Percentiles rank a stretch among this genome's conserved stretches.
Evolutionary conservation across 2,888 invertebrate genomes (phyloP).

Genomic region (Nomada hirtipes): DNA sequence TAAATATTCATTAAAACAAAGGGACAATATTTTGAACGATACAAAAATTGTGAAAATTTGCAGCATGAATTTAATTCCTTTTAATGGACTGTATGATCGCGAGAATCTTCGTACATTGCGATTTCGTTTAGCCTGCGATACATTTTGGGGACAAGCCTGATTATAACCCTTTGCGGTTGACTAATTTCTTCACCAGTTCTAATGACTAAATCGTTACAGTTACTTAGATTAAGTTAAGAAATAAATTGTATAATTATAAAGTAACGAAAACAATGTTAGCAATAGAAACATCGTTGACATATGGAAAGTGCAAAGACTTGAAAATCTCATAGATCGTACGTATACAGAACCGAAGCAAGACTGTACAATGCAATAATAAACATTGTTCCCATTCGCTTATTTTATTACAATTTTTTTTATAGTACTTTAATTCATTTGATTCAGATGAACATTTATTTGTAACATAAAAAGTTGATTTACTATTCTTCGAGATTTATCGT

Average conservation of each 20-base stretch:
- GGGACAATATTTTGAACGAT: background rate
- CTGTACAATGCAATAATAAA: background rate
- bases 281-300: background rate
- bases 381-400: background rate
- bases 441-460: background rate
- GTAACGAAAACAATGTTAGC: background rate
- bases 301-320: slow-evolving; percentile 10
- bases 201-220: background rate
- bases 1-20: background rate
- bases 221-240: background rate
- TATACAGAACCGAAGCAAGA: slow-evolving; percentile 5
- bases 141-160: slow-evolving; percentile 30
- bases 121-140: background rate
- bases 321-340: slow-evolving; percentile 8
- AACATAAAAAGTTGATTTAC: background rate
- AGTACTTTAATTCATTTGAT: background rate
- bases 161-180: slow-evolving; percentile 17
- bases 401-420: background rate
- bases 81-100: background rate
- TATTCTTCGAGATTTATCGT: no score
- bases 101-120: background rate
- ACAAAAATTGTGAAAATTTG: background rate
- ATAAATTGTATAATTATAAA: no score
- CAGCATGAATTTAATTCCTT: slow-evolving; percentile 18
- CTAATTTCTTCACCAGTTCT: background rate